These are phyloP conservation scores for Callocephalon fimbriatum DNA, from an alignment of 2,113 vertebrate genomes.

Conservation along the genomic window DNA sequence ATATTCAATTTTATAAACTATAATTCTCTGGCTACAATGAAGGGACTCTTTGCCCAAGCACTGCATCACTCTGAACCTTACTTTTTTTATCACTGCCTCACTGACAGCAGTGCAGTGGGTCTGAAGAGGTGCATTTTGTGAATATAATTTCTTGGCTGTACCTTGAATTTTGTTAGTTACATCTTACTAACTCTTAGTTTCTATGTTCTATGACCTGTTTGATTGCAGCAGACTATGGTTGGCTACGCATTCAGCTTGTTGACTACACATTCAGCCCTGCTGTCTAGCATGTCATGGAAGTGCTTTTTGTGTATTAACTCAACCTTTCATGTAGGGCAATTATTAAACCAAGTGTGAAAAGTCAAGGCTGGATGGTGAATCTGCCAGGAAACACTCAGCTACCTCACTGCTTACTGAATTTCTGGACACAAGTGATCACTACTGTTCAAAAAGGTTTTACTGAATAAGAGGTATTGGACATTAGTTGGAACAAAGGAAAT, in stretches of 20 bases:
- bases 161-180: neutral
- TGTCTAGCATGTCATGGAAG: neutral
- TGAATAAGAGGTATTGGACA: neutral
- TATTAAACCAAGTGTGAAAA: neutral
- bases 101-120: neutral
- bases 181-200: neutral
- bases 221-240: neutral
- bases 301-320: neutral
- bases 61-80: neutral
- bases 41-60: neutral
- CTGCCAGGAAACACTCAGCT: neutral
- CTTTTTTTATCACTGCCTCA: neutral
- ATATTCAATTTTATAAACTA: neutral
- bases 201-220: neutral
- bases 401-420: neutral
- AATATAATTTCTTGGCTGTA: neutral
- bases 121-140: neutral
- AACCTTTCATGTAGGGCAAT: neutral
- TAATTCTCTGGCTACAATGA: neutral
- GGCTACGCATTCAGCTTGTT: too few species aligned
- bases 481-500: neutral
- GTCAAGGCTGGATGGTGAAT: neutral
- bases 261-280: neutral
- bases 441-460: neutral
- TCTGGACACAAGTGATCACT: neutral